Base-by-base conservation (phyloP, 2,888 invertebrate species). In the Pardosa pseudoannulata region DNA sequence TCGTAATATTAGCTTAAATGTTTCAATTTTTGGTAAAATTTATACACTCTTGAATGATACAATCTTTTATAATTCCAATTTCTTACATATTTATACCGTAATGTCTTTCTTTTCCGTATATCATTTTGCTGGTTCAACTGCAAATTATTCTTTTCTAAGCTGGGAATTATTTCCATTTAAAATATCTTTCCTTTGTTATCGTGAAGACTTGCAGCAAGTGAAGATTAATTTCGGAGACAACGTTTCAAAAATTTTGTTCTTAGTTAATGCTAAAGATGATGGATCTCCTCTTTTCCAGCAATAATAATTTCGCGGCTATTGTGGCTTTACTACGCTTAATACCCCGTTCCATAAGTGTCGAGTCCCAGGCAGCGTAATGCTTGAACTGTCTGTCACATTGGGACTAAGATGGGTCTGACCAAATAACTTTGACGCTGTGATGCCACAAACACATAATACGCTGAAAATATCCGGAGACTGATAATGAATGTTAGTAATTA, bases 401-500 rank as follows among this genome's bases (percentile, higher is more conserved):
- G 46, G 16, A 46, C 46, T 46, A 16, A 16, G 46, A 29, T 65
- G 13, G n/a, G 39, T 39, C 64, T 68, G 36, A 50, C 67, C 68
- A 32, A 74, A 81, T 81, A 74, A 62, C 75, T 81, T 39, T 71
- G 71, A 64, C 39, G 31, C 62, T 36, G 39, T 46, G 29, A 50
- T 67, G 41, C 31, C 32, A 70, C 32, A 29, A 50, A 74, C 41
- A 74, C 32, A 67, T 65, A 27, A 64, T 71, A 27, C 64, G 46
- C 75, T 27, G 46, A 39, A 46, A 67, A 75, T 70, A 75, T 82
- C 82, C 32, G 19, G 68, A 67, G 32, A n/a, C 23, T 67, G 83
- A 39, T 78, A 83, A 76, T 83, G 72, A 65, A 83, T 83, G 76
- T 56, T 19, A 41, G 73, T 85, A 78, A 85, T 85, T 85, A 85